Evolutionary conservation across 2,888 invertebrate species (phyloP), one percentile per base, ranked within the genome.

Genomic region (Lutraria lutraria): DNA sequence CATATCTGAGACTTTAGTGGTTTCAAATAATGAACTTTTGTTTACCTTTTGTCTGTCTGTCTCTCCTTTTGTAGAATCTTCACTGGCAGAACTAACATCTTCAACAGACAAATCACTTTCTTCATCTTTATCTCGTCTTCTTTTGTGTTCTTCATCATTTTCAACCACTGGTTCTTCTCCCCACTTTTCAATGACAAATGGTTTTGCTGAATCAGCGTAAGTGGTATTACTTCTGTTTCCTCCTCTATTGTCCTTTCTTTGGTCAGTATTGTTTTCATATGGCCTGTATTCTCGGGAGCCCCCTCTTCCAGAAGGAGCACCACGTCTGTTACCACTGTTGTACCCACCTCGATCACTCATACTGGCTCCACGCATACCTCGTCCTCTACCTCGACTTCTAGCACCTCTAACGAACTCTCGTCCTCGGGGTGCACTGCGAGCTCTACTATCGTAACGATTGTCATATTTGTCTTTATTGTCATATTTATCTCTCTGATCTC

Each of bases 331-430:
- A 29, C 76, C 34, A 34, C 76, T 34, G 31, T n/a, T 34, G 12
- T 79, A 79, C 4, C 82, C 88, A 15, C 94, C 92, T 13, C 93
- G 88, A 4, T 93, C 88, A 21, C 92, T 92, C 63, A 93, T 92
- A 29, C 93, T 89, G 19, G 95, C 91, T 16, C 96, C 95, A 76
- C 96, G 93, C 13, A 95, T 95, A 52, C 91, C 87, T 34, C 89
- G 60, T 16, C 94, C 91, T 16, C 94, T 84, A 63, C 94, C 92
- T 25, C 94, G 89, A 21, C 95, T 91, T 25, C 96, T 95, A 63
- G 96, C 93, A 31, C 96, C 96, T 54, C 96, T 91, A 34, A 95
- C 95, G 93, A 95, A 96, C 88, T 96, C 96, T 25, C 95, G 91
- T 53, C 95, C 87, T 63, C 95, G 90, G 53, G 95, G 89, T 82